Conservation (phyloP, 1,140 invertebrate species). For the Ladona fulva region DNA sequence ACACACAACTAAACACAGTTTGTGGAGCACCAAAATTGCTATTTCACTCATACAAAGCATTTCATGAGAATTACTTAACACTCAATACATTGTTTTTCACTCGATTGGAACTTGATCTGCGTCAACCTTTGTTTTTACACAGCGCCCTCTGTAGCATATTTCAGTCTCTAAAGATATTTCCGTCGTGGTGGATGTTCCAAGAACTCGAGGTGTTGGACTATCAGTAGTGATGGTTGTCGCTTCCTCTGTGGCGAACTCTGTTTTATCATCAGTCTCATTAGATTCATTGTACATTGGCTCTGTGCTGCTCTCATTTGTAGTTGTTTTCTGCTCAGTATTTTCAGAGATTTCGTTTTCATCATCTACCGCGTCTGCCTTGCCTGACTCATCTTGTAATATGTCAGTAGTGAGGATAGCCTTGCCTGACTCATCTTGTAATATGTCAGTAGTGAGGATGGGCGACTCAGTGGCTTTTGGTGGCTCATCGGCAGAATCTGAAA, state of each 20-base stretch:
- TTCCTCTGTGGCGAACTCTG: conserved; percentile 21
- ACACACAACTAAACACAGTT: conserved; percentile 1
- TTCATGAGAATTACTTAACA: background rate
- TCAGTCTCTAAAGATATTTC: conserved; percentile 76
- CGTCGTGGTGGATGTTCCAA: conserved; percentile 64
- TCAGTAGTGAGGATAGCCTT: background rate
- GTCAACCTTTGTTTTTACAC: conserved; percentile 55
- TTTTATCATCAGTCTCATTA: background rate
- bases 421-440: conserved; percentile 26
- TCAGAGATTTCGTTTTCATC: background rate
- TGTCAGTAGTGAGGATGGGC: background rate
- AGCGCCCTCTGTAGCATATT: conserved; percentile 73
- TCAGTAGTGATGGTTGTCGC: conserved; percentile 25
- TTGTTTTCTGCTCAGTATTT: background rate
- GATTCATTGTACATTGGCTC: conserved; percentile 21
- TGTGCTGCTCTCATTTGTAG: conserved; percentile 1
- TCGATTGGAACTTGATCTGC: conserved; percentile 7
- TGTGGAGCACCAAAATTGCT: background rate
- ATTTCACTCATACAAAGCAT: background rate
- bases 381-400: conserved; percentile 25
- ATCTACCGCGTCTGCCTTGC: conserved; percentile 14
- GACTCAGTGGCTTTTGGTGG: background rate
- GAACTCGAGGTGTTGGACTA: conserved; percentile 40
- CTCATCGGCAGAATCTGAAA: background rate
- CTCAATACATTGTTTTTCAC: background rate